Conservation (phyloP, 2,797 vertebrate genomes). For the Aldrovandia affinis region DNA sequence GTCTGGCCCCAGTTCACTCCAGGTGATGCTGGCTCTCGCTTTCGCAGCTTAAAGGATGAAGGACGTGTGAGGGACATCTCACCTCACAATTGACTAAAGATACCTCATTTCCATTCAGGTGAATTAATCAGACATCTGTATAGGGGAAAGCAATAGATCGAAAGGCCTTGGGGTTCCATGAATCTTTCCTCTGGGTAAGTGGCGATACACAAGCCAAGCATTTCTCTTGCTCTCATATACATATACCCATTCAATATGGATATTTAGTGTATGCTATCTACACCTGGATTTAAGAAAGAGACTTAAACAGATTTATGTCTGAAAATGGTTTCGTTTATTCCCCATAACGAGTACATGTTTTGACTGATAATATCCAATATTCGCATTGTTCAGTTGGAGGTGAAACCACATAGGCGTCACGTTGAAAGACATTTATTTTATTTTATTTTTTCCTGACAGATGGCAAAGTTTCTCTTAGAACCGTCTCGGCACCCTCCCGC, state of each 20-base stretch:
- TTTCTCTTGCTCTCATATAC: not conserved
- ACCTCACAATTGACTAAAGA: not conserved
- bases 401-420: not conserved
- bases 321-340: not conserved
- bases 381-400: not conserved
- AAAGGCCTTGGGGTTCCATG: not conserved
- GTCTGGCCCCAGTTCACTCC: too few species aligned
- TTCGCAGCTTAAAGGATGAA: too few species aligned
- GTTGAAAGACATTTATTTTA: slow-evolving; percentile 25
- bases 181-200: not conserved
- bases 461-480: slow-evolving; percentile 25
- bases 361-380: slow-evolving; percentile 11
- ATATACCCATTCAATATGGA: too few species aligned
- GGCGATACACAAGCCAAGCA: not conserved
- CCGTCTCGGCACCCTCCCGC: slow-evolving; percentile 27
- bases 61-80: not conserved
- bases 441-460: slow-evolving; percentile 1
- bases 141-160: not conserved
- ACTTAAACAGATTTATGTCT: not conserved
- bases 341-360: not conserved
- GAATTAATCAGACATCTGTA: not conserved
- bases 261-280: too few species aligned
- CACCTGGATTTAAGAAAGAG: not conserved
- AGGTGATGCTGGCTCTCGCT: too few species aligned
- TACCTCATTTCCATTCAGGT: not conserved